Evolutionary conservation across 2,797 vertebrate genomes (phyloP).

Genomic region (Platalea minor): DNA sequence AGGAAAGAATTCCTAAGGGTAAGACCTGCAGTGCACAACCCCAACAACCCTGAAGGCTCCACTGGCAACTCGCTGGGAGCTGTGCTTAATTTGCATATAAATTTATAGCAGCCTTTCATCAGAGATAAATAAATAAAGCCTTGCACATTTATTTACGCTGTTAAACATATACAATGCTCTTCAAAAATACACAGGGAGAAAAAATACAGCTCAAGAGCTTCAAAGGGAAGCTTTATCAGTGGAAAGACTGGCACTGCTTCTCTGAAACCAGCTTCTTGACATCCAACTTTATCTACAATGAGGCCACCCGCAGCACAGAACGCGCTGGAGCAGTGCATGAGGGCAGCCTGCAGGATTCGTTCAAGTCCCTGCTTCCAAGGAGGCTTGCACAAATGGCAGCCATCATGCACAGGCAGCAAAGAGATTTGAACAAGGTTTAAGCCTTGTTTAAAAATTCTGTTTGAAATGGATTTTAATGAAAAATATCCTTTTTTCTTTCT

Average conservation of each 20-base stretch:
- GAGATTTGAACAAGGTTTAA: background rate
- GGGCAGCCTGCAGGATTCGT: too few relatives aligned
- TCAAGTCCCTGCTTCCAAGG: background rate
- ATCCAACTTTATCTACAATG: background rate
- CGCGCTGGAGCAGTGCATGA: rapidly evolving
- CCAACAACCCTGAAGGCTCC: background rate
- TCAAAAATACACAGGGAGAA: background rate
- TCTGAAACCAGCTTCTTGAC: background rate
- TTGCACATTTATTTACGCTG: background rate
- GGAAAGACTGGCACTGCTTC: background rate
- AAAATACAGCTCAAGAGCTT: background rate
- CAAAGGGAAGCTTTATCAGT: constrained; percentile 17
- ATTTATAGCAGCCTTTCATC: background rate
- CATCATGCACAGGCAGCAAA: rapidly evolving
- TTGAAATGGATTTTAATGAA: background rate
- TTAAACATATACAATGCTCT: background rate
- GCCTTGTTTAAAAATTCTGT: background rate
- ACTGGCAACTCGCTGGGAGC: background rate
- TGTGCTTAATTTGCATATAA: constrained; percentile 4
- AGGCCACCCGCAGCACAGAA: background rate
- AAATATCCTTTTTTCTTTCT: background rate
- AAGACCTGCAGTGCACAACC: background rate
- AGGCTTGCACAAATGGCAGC: background rate
- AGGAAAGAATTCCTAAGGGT: background rate
- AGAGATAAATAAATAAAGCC: background rate